Conservation (phyloP, 2,888 invertebrate genomes). For the Drosophila austrosaltans region DNA sequence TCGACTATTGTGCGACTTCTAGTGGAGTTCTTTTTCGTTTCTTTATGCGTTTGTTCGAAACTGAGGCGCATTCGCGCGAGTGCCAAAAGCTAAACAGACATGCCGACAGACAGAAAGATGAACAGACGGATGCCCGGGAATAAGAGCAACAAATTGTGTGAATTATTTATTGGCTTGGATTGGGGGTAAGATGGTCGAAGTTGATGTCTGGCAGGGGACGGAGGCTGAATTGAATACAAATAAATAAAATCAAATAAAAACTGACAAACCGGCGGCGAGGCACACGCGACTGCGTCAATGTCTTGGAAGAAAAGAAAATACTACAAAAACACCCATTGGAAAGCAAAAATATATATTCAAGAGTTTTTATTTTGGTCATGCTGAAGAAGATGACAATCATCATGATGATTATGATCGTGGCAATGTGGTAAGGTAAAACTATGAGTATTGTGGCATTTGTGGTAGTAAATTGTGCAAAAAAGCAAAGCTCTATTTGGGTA, state of each 20-base stretch:
- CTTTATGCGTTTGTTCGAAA: conserved; percentile 1
- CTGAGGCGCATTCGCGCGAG: conserved; percentile 15
- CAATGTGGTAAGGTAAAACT: background rate
- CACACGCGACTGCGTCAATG: conserved; percentile 22
- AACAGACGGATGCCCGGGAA: background rate
- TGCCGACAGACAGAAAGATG: background rate
- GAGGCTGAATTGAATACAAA: conserved; percentile 7
- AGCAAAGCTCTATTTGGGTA: background rate
- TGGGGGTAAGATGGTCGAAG: background rate
- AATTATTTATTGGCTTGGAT: conserved; percentile 16
- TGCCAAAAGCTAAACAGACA: conserved; percentile 10
- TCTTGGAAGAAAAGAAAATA: background rate
- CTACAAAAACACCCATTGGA: background rate
- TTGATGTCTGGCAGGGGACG: background rate
- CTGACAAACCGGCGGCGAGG: conserved; percentile 14
- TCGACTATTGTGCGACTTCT: background rate
- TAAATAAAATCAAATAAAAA: conserved; percentile 23
- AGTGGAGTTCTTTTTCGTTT: background rate
- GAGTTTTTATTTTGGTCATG: background rate
- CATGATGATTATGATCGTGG: background rate
- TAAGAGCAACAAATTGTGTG: conserved; percentile 17
- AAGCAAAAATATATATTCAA: background rate
- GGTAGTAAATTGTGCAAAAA: background rate
- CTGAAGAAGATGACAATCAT: background rate
- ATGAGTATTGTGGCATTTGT: background rate